These are phyloP conservation scores for Lutjanus erythropterus DNA, from an alignment of 2,113 vertebrate species.

Conservation along the genomic window DNA sequence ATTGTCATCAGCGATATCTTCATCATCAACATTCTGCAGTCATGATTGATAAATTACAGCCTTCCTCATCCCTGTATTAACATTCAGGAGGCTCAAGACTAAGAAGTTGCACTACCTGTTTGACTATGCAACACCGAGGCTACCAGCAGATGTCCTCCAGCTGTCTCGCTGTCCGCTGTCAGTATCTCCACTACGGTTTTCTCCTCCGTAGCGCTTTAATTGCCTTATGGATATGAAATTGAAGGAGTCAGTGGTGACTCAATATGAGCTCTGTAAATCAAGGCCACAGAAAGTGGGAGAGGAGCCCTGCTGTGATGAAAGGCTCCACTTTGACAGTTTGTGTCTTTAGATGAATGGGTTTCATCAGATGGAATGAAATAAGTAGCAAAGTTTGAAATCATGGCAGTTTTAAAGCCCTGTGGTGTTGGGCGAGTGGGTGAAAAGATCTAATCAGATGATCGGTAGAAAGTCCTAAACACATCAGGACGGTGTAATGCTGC, in stretches of 20 bases:
- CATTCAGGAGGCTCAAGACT: neutral
- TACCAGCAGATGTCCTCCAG: neutral
- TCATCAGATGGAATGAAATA: slow-evolving; percentile 54
- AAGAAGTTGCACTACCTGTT: neutral
- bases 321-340: slow-evolving; percentile 50
- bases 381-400: slow-evolving; percentile 17
- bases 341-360: slow-evolving; percentile 61
- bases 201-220: slow-evolving; percentile 13
- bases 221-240: slow-evolving; percentile 15
- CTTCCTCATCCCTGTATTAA: neutral
- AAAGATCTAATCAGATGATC: slow-evolving; percentile 20
- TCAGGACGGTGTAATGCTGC: neutral
- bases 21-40: neutral
- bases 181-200: neutral
- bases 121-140: neutral
- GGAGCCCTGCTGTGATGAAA: slow-evolving; percentile 57
- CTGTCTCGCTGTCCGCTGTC: neutral
- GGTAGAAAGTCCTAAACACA: slow-evolving; percentile 4
- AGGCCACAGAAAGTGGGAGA: slow-evolving; percentile 18
- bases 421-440: neutral
- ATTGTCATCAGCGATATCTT: neutral
- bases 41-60: neutral
- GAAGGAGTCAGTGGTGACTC: slow-evolving; percentile 14
- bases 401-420: neutral
- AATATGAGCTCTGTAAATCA: slow-evolving; percentile 51